Percentiles rank a stretch among this genome's conserved stretches.
These are phyloP conservation scores for Kryptolebias ocellatus DNA, from an alignment of 2,797 vertebrate genomes.

Conservation along the genomic window DNA sequence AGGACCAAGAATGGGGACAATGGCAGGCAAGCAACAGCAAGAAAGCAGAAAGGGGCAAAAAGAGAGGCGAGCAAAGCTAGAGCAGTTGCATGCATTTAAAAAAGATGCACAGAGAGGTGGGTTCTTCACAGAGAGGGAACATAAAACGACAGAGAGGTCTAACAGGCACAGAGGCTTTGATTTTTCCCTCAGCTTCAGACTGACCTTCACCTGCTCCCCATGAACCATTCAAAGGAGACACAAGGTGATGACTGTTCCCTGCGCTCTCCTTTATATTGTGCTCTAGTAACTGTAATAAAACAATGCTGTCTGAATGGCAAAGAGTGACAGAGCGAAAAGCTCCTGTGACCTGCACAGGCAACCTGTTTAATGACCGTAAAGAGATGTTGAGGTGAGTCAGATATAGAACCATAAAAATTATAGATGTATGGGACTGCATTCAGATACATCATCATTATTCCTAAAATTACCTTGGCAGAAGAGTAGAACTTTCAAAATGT, in stretches of 20 bases:
- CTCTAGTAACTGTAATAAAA: slow-evolving; percentile 80
- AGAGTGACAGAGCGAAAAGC: slow-evolving; percentile 68
- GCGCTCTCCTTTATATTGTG: slow-evolving; percentile 72
- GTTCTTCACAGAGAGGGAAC: slow-evolving; percentile 58
- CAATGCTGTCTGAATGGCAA: slow-evolving; percentile 65
- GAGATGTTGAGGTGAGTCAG: slow-evolving; percentile 51
- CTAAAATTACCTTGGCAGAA: neutral
- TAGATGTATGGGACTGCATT: slow-evolving; percentile 27
- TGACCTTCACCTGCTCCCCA: slow-evolving; percentile 81
- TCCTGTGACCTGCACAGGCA: slow-evolving; percentile 62
- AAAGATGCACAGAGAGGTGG: slow-evolving; percentile 28
- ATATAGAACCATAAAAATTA: slow-evolving; percentile 54
- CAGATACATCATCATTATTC: slow-evolving; percentile 2
- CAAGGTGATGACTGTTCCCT: slow-evolving; percentile 74
- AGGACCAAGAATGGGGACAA: slow-evolving; percentile 23
- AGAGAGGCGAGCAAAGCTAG: slow-evolving; percentile 32
- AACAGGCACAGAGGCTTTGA: slow-evolving; percentile 74
- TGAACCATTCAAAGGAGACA: slow-evolving; percentile 70
- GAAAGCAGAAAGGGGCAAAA: slow-evolving; percentile 9
- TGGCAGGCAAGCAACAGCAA: slow-evolving; percentile 40
- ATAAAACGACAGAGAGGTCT: slow-evolving; percentile 70
- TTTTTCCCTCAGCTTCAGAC: slow-evolving; percentile 74
- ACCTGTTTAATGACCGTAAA: slow-evolving; percentile 68
- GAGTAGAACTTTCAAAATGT: slow-evolving; percentile 8
- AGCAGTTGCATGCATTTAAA: slow-evolving; percentile 29